phyloP scores from a whole-genome alignment of 2,888 invertebrate species.

The Dryocosmus kuriphilus region DNA sequence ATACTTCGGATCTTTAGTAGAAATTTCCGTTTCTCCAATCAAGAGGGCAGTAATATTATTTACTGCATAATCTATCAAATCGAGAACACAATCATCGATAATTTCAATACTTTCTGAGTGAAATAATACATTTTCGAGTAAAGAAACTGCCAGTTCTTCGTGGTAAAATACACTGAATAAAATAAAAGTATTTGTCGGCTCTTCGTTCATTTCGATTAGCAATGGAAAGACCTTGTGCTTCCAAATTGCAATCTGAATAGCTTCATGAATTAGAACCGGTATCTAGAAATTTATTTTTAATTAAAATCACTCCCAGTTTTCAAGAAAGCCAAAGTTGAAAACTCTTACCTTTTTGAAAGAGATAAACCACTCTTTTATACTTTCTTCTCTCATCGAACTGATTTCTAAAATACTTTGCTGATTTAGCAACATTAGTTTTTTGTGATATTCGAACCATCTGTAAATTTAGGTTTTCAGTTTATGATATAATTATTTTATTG shows the following conservation, averaged over 20 bases:
- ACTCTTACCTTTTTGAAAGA: constrained; percentile 86
- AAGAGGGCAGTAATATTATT: constrained; percentile 84
- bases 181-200: constrained; percentile 85
- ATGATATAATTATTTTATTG: background rate
- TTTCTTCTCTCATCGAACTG: constrained; percentile 87
- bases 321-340: too few relatives aligned
- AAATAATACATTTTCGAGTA: constrained; percentile 90
- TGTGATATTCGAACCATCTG: constrained; percentile 91
- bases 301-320: too few relatives aligned
- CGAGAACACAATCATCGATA: constrained; percentile 87
- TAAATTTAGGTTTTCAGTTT: constrained; percentile 54
- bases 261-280: constrained; percentile 88
- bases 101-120: constrained; percentile 89
- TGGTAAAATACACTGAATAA: constrained; percentile 90
- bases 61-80: constrained; percentile 90
- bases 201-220: constrained; percentile 84
- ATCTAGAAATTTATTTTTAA: constrained; percentile 79
- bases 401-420: constrained; percentile 94
- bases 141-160: constrained; percentile 88
- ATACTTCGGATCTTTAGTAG: constrained; percentile 58
- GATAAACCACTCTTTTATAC: constrained; percentile 90
- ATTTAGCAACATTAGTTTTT: constrained; percentile 89
- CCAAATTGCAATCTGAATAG: constrained; percentile 91
- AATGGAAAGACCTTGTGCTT: constrained; percentile 89
- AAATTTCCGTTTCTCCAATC: constrained; percentile 55